These are phyloP conservation scores for Periophthalmus modestus DNA, from an alignment of 2,113 vertebrate species.

Conservation along the genomic window DNA sequence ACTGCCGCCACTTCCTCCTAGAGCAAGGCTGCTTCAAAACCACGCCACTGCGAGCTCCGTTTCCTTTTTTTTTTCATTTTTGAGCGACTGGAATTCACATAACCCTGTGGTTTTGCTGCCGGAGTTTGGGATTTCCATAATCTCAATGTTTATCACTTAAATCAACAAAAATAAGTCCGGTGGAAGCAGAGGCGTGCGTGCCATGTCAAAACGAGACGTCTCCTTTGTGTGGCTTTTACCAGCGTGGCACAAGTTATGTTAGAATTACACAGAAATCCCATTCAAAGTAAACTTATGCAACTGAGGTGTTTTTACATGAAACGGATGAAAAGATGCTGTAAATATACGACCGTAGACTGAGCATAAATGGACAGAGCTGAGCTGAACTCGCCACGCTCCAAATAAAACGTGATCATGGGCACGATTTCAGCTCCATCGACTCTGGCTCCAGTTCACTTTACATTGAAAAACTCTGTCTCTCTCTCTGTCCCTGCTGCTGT, in stretches of 20 bases:
- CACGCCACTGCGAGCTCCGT: conserved; percentile 67
- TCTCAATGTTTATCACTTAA: conserved; percentile 64
- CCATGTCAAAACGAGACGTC: conserved; percentile 31
- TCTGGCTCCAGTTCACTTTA: too few relatives aligned
- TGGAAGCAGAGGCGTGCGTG: conserved; percentile 47
- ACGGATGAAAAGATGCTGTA: not conserved
- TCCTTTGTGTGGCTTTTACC: conserved; percentile 7
- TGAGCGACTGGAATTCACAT: conserved; percentile 62
- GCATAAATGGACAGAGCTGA: too few relatives aligned
- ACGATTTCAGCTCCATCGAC: too few relatives aligned
- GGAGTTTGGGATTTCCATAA: conserved; percentile 63
- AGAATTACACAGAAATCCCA: not conserved
- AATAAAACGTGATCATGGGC: too few relatives aligned
- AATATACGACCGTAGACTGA: too few relatives aligned
- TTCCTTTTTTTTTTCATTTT: conserved; percentile 56
- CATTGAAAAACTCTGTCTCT: too few relatives aligned
- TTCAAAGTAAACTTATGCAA: not conserved
- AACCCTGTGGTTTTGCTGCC: conserved; percentile 68
- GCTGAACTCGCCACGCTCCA: too few relatives aligned
- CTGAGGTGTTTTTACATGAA: conserved; percentile 18
- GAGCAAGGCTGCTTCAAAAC: conserved; percentile 73
- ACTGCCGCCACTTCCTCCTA: conserved; percentile 80
- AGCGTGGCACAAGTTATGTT: not conserved
- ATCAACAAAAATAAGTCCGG: conserved; percentile 60
- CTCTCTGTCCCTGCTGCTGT: too few relatives aligned